Evolutionary conservation across 2,888 invertebrate species (phyloP), one percentile per base, ranked within the genome.

Genomic region (Tetrapedia diversipes): DNA sequence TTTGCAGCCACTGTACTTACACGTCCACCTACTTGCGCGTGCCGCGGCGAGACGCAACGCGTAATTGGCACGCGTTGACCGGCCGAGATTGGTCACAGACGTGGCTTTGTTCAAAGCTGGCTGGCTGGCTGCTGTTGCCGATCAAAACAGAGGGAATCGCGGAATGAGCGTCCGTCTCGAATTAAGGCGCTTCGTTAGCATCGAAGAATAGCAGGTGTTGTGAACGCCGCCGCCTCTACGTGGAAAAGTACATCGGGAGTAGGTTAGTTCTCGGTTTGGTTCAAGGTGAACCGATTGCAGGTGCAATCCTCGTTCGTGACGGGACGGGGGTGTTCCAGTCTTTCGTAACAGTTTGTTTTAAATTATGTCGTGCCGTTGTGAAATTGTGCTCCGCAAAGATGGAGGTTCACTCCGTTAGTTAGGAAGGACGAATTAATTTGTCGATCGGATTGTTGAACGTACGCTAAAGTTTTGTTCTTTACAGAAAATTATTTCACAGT

Each of bases 21-120:
- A 11, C 67, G 69, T 69, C 80, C 80, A 74, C 79, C 81, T 77
- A 80, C 77, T 85, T 70, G 61, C 74, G 34, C 59, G 60, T 54
- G 78, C 75, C 73, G 66, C 57, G 2, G 70, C 74, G 57, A 81
- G 70, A 75, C 56, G 77, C 65, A 37, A 29, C 57, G 34, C 66
- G 70, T 83, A 84, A 86, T 86, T 85, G 77, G 78, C 74, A 73
- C 79, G 71, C 82, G 77, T 59, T n/a, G 73, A 73, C 63, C 68
- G 51, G 34, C 65, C 74, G 74, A 66, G 75, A 75, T 74, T 60
- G 66, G 71, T 63, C 78, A 87, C 86, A 86, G 80, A 67, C 82
- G 79, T 60, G 49, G 69, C 85, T 85, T 87, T 86, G 86, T 86
- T 82, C 67, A 60, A 57, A 43, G 72, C 54, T 68, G 54, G 41